These are phyloP conservation scores for Pogonus chalceus DNA, from an alignment of 1,140 invertebrate species.

Conservation along the genomic window DNA sequence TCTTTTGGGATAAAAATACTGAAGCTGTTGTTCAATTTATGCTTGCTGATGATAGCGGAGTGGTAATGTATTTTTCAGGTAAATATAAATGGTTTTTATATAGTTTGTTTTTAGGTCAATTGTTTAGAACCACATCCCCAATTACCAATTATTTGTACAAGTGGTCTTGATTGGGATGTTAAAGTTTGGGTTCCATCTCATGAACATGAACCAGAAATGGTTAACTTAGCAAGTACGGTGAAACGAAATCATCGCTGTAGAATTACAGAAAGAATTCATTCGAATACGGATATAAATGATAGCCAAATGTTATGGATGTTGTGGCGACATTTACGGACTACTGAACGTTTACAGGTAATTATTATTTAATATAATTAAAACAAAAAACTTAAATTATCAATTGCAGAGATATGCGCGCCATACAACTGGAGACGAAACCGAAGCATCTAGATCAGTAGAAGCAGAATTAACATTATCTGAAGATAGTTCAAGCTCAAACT, in stretches of 20 bases:
- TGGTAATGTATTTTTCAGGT: conserved; percentile 51
- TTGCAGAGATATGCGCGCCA: neutral
- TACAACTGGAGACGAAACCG: neutral
- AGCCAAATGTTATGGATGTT: conserved; percentile 29
- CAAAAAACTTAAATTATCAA: too few relatives aligned
- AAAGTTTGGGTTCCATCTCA: conserved; percentile 86
- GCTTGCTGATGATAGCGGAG: conserved; percentile 72
- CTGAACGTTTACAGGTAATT: neutral
- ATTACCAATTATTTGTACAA: conserved; percentile 79
- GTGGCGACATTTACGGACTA: conserved; percentile 24
- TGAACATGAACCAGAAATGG: conserved; percentile 33
- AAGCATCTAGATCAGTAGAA: neutral
- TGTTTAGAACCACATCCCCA: conserved; percentile 83
- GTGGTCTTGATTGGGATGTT: conserved; percentile 82
- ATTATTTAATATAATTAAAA: too few relatives aligned
- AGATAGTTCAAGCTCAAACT: neutral
- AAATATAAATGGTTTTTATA: conserved; percentile 2
- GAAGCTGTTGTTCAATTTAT: conserved; percentile 83
- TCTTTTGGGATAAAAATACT: conserved; percentile 85
- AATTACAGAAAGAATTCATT: conserved; percentile 13
- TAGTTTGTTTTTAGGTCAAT: conserved; percentile 62
- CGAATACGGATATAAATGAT: conserved; percentile 15
- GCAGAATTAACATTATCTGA: neutral
- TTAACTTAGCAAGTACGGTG: conserved; percentile 21
- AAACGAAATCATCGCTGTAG: conserved; percentile 7